Conservation (phyloP, 2,888 invertebrate genomes). For the Euspilapteryx auroguttella region DNA sequence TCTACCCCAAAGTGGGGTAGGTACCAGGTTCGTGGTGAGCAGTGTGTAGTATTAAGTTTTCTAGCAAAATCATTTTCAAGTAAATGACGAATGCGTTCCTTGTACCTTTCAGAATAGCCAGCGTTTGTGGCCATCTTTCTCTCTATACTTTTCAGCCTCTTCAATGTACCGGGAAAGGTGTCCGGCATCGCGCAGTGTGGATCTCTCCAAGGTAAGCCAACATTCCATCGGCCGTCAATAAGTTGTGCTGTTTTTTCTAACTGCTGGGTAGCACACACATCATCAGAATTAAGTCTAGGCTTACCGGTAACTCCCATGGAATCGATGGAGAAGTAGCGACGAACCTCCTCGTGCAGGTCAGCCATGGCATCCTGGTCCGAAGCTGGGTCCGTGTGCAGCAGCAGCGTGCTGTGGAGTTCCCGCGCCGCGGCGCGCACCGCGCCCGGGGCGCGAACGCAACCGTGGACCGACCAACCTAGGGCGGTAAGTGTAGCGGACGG, state of each 20-base stretch:
- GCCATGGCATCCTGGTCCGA: too few relatives aligned
- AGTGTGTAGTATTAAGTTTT: conserved; percentile 1
- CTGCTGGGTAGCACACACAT: not conserved
- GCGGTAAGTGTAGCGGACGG: too few relatives aligned
- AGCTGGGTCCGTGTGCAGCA: not conserved
- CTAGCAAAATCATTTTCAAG: too few relatives aligned
- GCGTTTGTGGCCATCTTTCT: too few relatives aligned
- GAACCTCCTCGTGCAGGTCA: conserved; percentile 6
- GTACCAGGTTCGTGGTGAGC: conserved; percentile 9
- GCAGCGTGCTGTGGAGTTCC: not conserved
- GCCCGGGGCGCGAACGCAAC: not conserved
- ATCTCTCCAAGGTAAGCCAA: conserved; percentile 12
- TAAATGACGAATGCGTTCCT: conserved; percentile 10
- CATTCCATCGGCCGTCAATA: conserved; percentile 9
- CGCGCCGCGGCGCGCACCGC: not conserved
- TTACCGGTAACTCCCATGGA: conserved; percentile 7
- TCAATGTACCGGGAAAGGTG: conserved; percentile 8
- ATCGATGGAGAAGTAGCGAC: conserved; percentile 8
- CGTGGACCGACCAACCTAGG: conserved; percentile 1
- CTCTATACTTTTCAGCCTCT: too few relatives aligned
- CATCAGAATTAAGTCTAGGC: conserved; percentile 8
- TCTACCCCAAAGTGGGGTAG: too few relatives aligned
- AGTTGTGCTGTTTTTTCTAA: conserved; percentile 8
- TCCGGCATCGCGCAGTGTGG: conserved; percentile 8
- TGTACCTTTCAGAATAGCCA: too few relatives aligned